Evolutionary conservation across 1,140 invertebrate species (phyloP).

Genomic region (Aphis craccivora): DNA sequence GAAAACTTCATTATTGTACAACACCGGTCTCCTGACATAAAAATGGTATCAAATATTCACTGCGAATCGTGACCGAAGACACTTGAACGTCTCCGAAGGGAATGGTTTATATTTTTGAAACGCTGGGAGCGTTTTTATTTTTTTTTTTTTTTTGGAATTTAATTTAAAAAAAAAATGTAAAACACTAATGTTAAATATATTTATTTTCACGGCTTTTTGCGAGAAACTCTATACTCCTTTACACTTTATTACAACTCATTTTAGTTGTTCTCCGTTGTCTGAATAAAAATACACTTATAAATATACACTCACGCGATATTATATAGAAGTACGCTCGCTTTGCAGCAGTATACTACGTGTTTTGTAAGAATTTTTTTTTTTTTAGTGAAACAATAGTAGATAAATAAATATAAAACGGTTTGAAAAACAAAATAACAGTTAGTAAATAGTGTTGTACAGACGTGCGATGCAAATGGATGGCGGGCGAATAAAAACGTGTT

Average conservation of each 20-base stretch:
- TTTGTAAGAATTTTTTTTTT: background rate
- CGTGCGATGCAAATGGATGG: background rate
- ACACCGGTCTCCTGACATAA: background rate
- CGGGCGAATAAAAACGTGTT: background rate
- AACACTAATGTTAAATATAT: slow-evolving; percentile 12
- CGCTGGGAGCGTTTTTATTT: background rate
- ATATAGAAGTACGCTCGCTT: background rate
- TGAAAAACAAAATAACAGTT: background rate
- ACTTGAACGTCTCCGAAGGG: background rate
- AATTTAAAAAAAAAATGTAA: background rate
- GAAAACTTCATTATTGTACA: background rate
- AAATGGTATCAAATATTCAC: slow-evolving; percentile 15
- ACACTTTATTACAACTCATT: background rate
- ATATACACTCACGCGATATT: background rate
- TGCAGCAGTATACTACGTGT: background rate
- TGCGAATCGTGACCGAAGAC: background rate
- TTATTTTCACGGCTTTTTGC: background rate
- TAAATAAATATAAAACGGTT: background rate
- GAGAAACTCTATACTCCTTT: background rate
- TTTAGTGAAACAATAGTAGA: background rate
- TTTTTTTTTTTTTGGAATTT: slow-evolving; percentile 13
- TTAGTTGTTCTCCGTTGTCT: background rate
- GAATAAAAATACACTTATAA: background rate
- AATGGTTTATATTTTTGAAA: background rate
- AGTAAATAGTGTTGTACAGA: background rate